These are phyloP conservation scores for Zygothrica quintamaculata DNA, from an alignment of 2,888 invertebrate species.

Conservation along the genomic window DNA sequence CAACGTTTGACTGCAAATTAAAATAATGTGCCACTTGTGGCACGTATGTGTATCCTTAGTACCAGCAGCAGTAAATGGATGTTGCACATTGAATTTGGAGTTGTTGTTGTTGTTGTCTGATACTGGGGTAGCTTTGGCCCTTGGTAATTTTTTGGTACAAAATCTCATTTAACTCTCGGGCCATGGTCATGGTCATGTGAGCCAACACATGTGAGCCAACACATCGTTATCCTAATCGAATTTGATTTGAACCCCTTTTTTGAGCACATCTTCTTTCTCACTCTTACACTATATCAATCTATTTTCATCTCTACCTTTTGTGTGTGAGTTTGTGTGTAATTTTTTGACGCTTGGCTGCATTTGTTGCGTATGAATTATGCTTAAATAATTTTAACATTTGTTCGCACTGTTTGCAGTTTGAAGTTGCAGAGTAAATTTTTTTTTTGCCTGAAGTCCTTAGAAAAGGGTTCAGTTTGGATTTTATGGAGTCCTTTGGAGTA, in stretches of 20 bases:
- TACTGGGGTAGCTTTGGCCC: too few species aligned
- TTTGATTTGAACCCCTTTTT: slow-evolving; percentile 79
- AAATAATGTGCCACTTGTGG: slow-evolving; percentile 83
- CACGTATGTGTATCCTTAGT: slow-evolving; percentile 45
- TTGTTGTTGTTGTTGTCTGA: too few species aligned
- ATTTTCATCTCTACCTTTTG: slow-evolving; percentile 29
- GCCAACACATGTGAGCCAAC: slow-evolving; percentile 36
- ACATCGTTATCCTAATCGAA: slow-evolving; percentile 78
- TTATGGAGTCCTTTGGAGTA: too few species aligned
- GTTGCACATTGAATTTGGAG: slow-evolving; percentile 15
- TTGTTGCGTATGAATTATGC: slow-evolving; percentile 44
- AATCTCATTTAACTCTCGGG: slow-evolving; percentile 54
- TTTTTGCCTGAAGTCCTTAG: too few species aligned
- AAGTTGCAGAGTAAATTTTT: slow-evolving; percentile 15
- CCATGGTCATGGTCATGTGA: slow-evolving; percentile 24
- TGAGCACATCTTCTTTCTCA: slow-evolving; percentile 44
- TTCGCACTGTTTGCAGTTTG: slow-evolving; percentile 43
- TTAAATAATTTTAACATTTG: slow-evolving; percentile 49
- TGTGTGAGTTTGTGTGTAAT: slow-evolving; percentile 16
- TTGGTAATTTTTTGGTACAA: slow-evolving; percentile 51
- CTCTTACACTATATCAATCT: too few species aligned
- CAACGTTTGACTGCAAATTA: slow-evolving; percentile 76
- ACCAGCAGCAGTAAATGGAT: slow-evolving; percentile 23
- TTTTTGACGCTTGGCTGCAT: slow-evolving; percentile 47
- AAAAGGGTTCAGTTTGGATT: slow-evolving; percentile 24